Evolutionary conservation across 2,888 invertebrate species (phyloP).

Genomic region (Folsomia manolachei): DNA sequence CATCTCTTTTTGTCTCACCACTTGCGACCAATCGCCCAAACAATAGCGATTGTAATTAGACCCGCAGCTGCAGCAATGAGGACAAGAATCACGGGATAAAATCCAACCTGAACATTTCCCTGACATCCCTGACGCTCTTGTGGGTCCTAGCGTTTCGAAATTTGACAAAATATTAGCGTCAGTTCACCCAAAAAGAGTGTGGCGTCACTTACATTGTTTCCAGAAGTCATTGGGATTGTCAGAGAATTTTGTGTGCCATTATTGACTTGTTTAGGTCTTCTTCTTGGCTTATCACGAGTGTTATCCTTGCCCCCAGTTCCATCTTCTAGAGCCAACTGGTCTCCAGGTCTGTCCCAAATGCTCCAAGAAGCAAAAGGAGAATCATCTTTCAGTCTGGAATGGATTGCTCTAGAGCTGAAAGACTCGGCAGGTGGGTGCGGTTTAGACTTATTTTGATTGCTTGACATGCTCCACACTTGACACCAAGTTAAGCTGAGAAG

Average conservation of each 20-base stretch:
- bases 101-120: constrained; percentile 24
- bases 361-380: not conserved
- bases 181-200: no score
- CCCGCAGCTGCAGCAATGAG: constrained; percentile 29
- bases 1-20: no score
- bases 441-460: no score
- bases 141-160: not conserved
- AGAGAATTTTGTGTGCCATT: no score
- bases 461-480: no score
- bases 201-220: no score
- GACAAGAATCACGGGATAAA: constrained; percentile 28
- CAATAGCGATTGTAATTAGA: constrained; percentile 27
- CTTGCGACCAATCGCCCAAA: constrained; percentile 25
- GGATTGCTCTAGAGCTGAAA: not conserved
- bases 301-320: no score
- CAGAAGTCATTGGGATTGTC: not conserved
- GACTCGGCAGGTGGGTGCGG: no score
- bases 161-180: no score
- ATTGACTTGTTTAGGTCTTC: no score
- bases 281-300: no score
- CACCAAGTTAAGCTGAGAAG: no score
- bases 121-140: constrained; percentile 12
- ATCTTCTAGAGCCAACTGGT: constrained; percentile 16
- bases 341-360: constrained; percentile 15
- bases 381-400: not conserved